Percentiles rank a stretch among this genome's conserved stretches.
These are phyloP conservation scores for Falco punctatus DNA, from an alignment of 2,113 vertebrate species.

Conservation along the genomic window DNA sequence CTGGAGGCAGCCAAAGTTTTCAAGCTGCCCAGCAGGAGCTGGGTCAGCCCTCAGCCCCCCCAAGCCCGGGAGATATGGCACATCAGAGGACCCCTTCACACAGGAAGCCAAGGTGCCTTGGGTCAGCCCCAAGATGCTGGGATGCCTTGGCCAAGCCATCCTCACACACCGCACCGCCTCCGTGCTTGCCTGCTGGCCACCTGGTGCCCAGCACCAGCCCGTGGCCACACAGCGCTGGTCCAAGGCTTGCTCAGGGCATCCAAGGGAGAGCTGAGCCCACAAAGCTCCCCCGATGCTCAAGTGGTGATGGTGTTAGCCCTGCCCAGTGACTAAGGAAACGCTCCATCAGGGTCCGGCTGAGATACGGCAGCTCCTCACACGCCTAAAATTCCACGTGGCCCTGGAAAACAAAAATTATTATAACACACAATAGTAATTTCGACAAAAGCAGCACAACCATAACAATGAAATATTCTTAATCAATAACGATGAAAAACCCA, in stretches of 20 bases:
- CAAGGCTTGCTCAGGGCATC: not conserved
- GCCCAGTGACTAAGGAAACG: not conserved
- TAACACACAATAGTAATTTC: not conserved
- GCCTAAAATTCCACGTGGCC: not conserved
- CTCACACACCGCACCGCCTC: fast-evolving
- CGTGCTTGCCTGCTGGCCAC: not conserved
- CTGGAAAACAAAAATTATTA: not conserved
- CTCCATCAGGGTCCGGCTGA: not conserved
- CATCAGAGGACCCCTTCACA: fast-evolving
- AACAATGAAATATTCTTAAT: not conserved
- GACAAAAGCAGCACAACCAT: not conserved
- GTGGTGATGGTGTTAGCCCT: not conserved
- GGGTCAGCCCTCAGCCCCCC: not conserved
- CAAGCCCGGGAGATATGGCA: not conserved
- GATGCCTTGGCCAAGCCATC: not conserved
- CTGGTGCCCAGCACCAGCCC: fast-evolving
- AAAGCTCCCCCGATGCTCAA: not conserved
- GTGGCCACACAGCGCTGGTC: not conserved
- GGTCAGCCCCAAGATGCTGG: fast-evolving
- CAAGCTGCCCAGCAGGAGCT: fast-evolving
- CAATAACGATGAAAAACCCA: not conserved
- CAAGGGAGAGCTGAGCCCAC: fast-evolving
- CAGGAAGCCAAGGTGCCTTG: fast-evolving
- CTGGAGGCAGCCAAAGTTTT: not conserved
- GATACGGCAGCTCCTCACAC: not conserved